A percentile compares a stretch with the other conserved stretches of the same genome.
Evolutionary conservation across 1,140 invertebrate species (phyloP).

Genomic region (Drosophila trapezifrons): DNA sequence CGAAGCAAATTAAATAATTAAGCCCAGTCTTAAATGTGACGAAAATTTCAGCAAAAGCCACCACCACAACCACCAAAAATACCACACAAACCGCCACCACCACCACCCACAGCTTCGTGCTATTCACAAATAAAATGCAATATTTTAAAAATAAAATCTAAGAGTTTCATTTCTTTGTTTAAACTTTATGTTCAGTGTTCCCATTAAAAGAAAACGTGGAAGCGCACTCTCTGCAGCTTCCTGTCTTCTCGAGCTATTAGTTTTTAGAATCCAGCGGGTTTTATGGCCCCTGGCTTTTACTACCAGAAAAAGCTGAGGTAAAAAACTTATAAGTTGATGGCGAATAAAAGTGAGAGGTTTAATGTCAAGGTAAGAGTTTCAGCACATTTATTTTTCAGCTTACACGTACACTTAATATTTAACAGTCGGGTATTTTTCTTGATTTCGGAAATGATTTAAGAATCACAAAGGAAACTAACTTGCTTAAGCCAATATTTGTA

Average conservation of each 20-base stretch:
- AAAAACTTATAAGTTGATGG: constrained; percentile 1
- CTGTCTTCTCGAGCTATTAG: constrained; percentile 14
- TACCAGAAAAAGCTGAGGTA: constrained; percentile 12
- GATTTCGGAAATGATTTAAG: no score
- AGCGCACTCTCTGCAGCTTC: constrained; percentile 12
- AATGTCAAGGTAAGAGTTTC: not conserved
- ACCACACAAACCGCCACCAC: constrained; percentile 21
- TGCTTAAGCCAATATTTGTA: no score
- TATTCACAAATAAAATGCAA: constrained; percentile 79
- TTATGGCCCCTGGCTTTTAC: constrained; percentile 9
- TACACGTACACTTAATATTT: not conserved
- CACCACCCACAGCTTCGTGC: constrained; percentile 70
- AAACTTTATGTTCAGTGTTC: not conserved
- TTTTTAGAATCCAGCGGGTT: constrained; percentile 2
- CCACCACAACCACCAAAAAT: constrained; percentile 41
- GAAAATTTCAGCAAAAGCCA: constrained; percentile 51
- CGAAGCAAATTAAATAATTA: constrained; percentile 67
- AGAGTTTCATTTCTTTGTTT: constrained; percentile 18
- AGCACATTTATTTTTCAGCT: not conserved
- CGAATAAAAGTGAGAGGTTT: constrained; percentile 7
- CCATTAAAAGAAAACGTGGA: constrained; percentile 7
- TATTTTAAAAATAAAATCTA: constrained; percentile 71
- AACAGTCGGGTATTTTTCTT: no score
- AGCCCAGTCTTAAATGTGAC: constrained; percentile 60
- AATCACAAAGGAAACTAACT: no score